Percentiles rank a stretch among this genome's conserved stretches.
These are phyloP conservation scores for Silvanus unidentatus DNA, from an alignment of 2,888 invertebrate species.

Conservation along the genomic window DNA sequence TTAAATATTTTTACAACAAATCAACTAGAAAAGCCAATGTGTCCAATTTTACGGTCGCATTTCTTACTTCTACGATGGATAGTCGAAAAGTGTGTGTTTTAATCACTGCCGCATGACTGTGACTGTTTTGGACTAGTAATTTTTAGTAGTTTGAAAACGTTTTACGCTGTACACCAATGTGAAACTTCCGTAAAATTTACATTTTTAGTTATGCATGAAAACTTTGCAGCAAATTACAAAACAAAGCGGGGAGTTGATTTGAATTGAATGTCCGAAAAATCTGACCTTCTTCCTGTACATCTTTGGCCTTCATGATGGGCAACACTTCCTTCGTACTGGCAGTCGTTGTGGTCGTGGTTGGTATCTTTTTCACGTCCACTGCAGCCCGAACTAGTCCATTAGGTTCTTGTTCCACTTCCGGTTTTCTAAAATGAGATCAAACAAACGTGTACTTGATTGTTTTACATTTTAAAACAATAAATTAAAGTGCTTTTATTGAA, in stretches of 20 bases:
- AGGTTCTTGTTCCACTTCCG: slow-evolving; percentile 30
- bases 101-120: slow-evolving; percentile 23
- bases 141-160: slow-evolving; percentile 26
- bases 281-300: slow-evolving; percentile 17
- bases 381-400: background rate
- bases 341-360: slow-evolving; percentile 31
- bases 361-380: slow-evolving; percentile 22
- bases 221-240: no score
- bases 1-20: no score
- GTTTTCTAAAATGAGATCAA: slow-evolving; percentile 31
- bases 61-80: no score
- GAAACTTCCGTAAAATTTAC: slow-evolving; percentile 36
- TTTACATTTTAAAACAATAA: no score
- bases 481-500: no score
- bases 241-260: no score
- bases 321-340: slow-evolving; percentile 33
- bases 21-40: no score
- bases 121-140: slow-evolving; percentile 36
- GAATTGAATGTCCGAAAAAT: no score
- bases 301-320: slow-evolving; percentile 20
- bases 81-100: slow-evolving; percentile 7
- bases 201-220: slow-evolving; percentile 29
- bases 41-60: no score
- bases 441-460: slow-evolving; percentile 2
- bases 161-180: slow-evolving; percentile 30